Conservation (phyloP, 2,797 vertebrate species). For the Petrocephalus schoutedeni region DNA sequence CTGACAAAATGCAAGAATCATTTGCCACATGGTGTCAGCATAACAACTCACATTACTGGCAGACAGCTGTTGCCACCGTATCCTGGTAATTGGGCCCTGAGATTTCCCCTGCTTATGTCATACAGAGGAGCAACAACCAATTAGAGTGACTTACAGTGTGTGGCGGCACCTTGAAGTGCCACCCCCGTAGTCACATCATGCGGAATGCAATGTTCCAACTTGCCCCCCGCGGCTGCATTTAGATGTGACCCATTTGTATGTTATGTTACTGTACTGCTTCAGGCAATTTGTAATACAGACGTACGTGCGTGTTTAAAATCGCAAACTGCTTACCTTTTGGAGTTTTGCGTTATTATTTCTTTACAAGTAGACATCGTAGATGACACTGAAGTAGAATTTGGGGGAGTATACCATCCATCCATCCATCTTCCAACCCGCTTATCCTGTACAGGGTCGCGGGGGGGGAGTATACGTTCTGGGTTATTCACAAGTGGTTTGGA, state of each 20-base stretch:
- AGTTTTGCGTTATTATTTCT: background rate
- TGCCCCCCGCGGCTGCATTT: background rate
- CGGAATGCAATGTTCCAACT: background rate
- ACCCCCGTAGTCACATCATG: background rate
- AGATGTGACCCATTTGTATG: background rate
- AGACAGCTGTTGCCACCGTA: constrained; percentile 63
- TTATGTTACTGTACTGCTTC: background rate
- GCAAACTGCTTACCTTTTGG: background rate
- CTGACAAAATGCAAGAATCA: constrained; percentile 47
- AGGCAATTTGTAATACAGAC: background rate
- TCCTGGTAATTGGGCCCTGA: constrained; percentile 39
- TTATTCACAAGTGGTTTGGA: background rate
- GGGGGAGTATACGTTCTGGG: background rate
- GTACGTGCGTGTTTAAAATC: background rate
- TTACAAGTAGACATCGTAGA: background rate
- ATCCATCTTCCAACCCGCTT: no score
- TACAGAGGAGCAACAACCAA: constrained; percentile 53
- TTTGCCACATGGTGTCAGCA: constrained; percentile 57
- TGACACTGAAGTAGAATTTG: background rate
- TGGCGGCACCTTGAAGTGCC: background rate
- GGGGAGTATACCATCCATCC: no score
- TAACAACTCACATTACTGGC: constrained; percentile 60
- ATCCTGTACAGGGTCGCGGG: no score
- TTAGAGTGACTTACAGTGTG: constrained; percentile 56
- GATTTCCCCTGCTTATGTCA: constrained; percentile 46